phyloP scores from a whole-genome alignment of 30 jellyfish, hydroid and myxozoan species.

The Catostylus mosaicus region DNA sequence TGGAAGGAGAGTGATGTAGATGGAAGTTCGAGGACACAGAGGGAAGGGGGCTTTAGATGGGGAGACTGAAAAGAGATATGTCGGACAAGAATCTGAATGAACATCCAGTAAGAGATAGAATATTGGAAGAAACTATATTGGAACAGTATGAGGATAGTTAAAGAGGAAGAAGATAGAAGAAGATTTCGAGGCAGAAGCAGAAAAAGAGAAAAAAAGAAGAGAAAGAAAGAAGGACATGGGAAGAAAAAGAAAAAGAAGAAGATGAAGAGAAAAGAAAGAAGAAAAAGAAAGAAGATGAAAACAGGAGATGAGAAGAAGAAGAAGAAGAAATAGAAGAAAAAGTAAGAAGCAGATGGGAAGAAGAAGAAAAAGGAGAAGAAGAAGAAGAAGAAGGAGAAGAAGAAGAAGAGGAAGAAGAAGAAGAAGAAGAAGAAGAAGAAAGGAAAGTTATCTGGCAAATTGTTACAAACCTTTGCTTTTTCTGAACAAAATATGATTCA shows the following conservation, averaged over 20 bases:
- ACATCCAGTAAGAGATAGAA: too few relatives aligned
- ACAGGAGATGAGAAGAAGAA: not conserved
- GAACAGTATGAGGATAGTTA: too few relatives aligned
- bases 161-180: too few relatives aligned
- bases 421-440: not conserved
- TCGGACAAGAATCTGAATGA: too few relatives aligned
- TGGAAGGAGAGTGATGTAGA: too few relatives aligned
- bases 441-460: not conserved
- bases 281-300: not conserved
- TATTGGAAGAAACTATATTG: too few relatives aligned
- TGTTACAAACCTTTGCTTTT: slow-evolving; percentile 62
- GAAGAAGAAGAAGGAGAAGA: not conserved
- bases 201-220: too few relatives aligned
- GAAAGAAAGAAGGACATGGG: not conserved
- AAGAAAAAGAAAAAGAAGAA: not conserved
- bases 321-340: not conserved
- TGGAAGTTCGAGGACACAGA: too few relatives aligned
- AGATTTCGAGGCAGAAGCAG: not conserved
- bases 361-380: not conserved
- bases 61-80: too few relatives aligned
- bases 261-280: not conserved
- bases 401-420: not conserved
- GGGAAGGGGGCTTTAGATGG: too few relatives aligned
- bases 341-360: not conserved
- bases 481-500: slow-evolving; percentile 55